phyloP scores from a whole-genome alignment of 2,888 invertebrate genomes.

The Melinopterus prodromus region DNA sequence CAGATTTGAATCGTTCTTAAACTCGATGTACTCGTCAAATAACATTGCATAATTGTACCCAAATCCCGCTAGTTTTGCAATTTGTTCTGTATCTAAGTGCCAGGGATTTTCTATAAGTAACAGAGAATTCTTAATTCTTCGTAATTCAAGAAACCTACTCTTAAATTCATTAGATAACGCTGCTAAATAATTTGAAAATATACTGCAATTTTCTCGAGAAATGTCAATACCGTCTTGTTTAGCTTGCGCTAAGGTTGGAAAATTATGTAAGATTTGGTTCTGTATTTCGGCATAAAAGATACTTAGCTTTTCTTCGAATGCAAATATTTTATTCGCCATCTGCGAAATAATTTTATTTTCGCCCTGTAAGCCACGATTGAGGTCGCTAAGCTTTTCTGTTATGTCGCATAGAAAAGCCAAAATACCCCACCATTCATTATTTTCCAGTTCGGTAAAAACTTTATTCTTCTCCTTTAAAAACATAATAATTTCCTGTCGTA shows the following conservation, averaged over 20 bases:
- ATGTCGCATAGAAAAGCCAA: not conserved
- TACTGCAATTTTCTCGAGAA: slow-evolving; percentile 8
- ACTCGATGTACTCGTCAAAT: too few relatives aligned
- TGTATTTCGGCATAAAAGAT: slow-evolving; percentile 31
- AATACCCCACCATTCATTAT: slow-evolving; percentile 7
- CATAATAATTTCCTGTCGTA: too few relatives aligned
- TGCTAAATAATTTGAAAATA: not conserved
- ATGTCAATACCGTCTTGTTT: not conserved
- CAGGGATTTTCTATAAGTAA: too few relatives aligned
- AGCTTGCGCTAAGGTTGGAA: not conserved
- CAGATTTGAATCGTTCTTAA: too few relatives aligned
- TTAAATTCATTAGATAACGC: too few relatives aligned
- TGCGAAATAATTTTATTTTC: slow-evolving; percentile 24
- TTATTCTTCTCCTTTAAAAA: too few relatives aligned
- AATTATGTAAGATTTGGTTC: slow-evolving; percentile 30
- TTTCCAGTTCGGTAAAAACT: not conserved
- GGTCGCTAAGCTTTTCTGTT: not conserved
- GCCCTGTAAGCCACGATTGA: slow-evolving; percentile 25
- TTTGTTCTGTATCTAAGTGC: too few relatives aligned
- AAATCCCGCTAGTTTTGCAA: too few relatives aligned
- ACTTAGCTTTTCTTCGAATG: slow-evolving; percentile 32
- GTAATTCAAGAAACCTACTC: too few relatives aligned
- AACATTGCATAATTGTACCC: too few relatives aligned
- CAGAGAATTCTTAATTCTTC: too few relatives aligned
- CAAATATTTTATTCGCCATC: slow-evolving; percentile 35